Base-by-base conservation (phyloP, 2,113 vertebrate species). In the Istiophorus platypterus region DNA sequence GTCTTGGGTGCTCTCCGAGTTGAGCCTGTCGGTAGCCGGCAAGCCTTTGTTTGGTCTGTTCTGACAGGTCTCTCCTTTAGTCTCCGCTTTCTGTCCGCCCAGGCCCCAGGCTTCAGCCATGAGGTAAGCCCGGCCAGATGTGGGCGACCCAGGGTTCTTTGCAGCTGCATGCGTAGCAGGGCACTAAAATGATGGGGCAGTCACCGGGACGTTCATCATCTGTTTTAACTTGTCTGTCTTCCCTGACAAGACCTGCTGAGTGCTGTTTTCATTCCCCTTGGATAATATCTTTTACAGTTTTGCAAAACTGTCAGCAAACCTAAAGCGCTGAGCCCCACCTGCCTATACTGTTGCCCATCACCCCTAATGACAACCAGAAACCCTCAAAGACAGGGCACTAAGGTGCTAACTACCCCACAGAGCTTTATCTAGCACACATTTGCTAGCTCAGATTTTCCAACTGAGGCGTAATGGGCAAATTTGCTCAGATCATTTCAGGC, bases 251-350 rank as follows among this genome's bases (percentile, higher is more conserved):
- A 89, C 85, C 87, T 59, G 78, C 90, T 78, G 90, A 94, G 93
- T 85, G 86, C 87, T 91, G 86, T 92, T 95, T 94, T 94, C 90
- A 88, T 88, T 93, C 89, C 85, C 85, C 85, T 89, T 57, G 70
- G 91, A 92, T 92, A 94, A 94, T 93, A 93, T 92, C 89, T 94
- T 94, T 95, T 92, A 93, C 92, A 93, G 92, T 94, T 94, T 92
- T 9, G 81, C 84, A 82, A 89, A 94, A 90, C 89, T 93, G 93
- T 93, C 92, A 89, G 82, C 69, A 56, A 75, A 90, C 84, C 82
- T 47, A 63, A 76, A 86, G 83, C 56, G 0, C 69, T 34, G 62
- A 89, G 76, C 85, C 62, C 81, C 88, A 94, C 93, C 91, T 92
- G 92, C 87, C 73, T 85, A 76, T 17, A 54, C 75, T 85, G 80